phyloP scores from a whole-genome alignment of 2,888 invertebrate species.

The Rotaria socialis region DNA sequence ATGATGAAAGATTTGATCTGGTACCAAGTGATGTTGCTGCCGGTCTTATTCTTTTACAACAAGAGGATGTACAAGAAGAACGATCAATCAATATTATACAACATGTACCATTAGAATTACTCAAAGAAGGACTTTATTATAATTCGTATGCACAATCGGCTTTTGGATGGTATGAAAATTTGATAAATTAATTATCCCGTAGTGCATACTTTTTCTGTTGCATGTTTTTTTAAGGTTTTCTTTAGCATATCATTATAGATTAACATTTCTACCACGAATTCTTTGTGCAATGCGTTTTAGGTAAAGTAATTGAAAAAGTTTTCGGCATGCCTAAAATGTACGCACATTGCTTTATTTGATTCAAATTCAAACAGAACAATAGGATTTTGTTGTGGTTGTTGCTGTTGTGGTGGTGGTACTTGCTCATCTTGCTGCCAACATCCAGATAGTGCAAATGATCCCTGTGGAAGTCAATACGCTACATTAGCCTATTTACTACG shows the following conservation, averaged over 20 bases:
- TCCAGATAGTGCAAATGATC: neutral
- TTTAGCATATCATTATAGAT: conserved; percentile 3
- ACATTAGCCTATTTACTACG: conserved; percentile 6
- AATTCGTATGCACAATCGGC: conserved; percentile 12
- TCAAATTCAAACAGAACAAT: neutral
- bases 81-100: neutral
- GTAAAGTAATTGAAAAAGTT: neutral
- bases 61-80: conserved; percentile 22
- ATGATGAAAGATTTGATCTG: conserved; percentile 5
- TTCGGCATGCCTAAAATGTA: too few relatives aligned
- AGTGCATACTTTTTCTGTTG: too few relatives aligned
- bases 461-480: conserved; percentile 19
- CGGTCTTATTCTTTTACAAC: conserved; percentile 32
- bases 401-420: neutral
- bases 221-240: neutral
- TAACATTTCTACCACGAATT: neutral
- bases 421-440: conserved; percentile 6
- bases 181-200: too few relatives aligned
- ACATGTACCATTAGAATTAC: neutral
- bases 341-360: too few relatives aligned
- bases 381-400: neutral
- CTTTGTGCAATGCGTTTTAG: neutral
- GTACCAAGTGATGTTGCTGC: conserved; percentile 23
- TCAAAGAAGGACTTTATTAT: conserved; percentile 26
- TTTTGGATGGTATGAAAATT: neutral